phyloP scores from a whole-genome alignment of 2,797 vertebrate species.

The Manis crassicaudata region DNA sequence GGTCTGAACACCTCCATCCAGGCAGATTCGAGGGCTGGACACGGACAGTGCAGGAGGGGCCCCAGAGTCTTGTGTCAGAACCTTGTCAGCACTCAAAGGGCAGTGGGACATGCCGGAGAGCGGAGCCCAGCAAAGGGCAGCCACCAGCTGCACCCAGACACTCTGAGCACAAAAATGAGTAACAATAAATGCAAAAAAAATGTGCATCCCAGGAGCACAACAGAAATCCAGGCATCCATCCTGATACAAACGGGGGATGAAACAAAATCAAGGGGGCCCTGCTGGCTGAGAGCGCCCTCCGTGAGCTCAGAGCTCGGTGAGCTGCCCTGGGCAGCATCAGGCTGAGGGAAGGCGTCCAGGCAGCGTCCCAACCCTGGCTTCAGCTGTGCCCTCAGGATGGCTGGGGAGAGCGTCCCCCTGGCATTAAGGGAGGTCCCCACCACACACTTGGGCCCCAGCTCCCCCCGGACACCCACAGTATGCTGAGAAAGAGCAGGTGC shows the following conservation, averaged over 20 bases:
- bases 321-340: neutral
- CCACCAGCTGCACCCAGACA: rapidly evolving
- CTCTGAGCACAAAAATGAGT: rapidly evolving
- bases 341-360: rapidly evolving
- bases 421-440: rapidly evolving
- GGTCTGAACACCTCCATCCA: rapidly evolving
- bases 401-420: neutral
- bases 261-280: rapidly evolving
- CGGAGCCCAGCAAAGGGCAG: too few species aligned
- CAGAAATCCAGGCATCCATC: rapidly evolving
- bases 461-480: rapidly evolving
- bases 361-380: rapidly evolving
- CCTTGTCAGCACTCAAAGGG: rapidly evolving
- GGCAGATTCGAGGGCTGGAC: neutral
- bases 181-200: rapidly evolving
- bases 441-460: rapidly evolving
- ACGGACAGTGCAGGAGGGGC: rapidly evolving
- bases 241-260: rapidly evolving
- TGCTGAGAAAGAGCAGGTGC: rapidly evolving
- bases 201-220: too few species aligned
- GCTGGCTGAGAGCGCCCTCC: rapidly evolving
- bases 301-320: neutral
- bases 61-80: rapidly evolving
- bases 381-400: too few species aligned
- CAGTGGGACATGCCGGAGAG: rapidly evolving